Evolutionary conservation across 2,113 vertebrate species (phyloP).

Genomic region (Xyliphius kryptos): DNA sequence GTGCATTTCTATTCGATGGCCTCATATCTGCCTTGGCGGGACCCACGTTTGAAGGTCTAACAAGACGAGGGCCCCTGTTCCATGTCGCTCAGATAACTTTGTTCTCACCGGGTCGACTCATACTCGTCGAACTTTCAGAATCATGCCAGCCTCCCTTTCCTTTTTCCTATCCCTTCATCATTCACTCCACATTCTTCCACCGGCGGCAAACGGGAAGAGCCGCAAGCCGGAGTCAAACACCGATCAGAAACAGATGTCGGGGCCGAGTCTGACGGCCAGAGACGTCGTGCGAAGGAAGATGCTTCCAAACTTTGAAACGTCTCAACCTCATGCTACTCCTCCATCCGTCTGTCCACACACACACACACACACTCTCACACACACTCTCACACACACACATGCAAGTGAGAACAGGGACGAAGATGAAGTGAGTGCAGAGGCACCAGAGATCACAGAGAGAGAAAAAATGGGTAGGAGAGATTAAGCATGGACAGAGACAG

Average conservation of each 20-base stretch:
- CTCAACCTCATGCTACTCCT: not conserved
- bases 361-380: not conserved
- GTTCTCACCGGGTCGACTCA: too few relatives aligned
- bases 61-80: too few relatives aligned
- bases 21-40: too few relatives aligned
- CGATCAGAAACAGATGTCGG: constrained; percentile 36
- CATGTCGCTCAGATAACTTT: too few relatives aligned
- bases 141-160: too few relatives aligned
- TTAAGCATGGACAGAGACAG: too few relatives aligned
- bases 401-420: not conserved
- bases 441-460: not conserved
- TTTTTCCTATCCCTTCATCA: too few relatives aligned
- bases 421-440: constrained; percentile 3
- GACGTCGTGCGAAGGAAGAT: constrained; percentile 1
- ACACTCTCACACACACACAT: not conserved
- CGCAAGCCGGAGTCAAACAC: not conserved
- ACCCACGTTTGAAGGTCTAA: too few relatives aligned
- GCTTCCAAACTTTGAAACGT: not conserved
- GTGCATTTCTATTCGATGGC: too few relatives aligned
- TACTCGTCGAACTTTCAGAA: too few relatives aligned
- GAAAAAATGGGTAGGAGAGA: not conserved
- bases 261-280: constrained; percentile 21
- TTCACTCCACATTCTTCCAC: too few relatives aligned
- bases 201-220: not conserved
- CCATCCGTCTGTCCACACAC: not conserved